Evolutionary conservation across 1,140 invertebrate species (phyloP).

Genomic region (Cryptotermes secundus): DNA sequence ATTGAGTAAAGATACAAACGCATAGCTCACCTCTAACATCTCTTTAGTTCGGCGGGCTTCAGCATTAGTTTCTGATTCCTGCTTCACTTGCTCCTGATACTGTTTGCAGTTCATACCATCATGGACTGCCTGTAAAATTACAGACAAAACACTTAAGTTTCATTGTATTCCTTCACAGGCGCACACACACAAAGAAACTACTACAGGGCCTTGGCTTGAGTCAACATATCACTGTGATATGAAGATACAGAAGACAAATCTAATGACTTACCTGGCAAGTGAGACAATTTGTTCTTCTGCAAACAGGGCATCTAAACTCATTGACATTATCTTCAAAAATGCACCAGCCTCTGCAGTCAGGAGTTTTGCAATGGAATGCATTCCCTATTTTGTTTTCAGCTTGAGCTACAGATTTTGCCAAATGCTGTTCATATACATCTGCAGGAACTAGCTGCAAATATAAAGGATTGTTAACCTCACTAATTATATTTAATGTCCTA

Average conservation of each 20-base stretch:
- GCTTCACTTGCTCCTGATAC: slow-evolving; percentile 74
- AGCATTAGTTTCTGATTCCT: slow-evolving; percentile 60
- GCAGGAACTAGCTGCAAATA: slow-evolving; percentile 61
- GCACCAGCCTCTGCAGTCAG: slow-evolving; percentile 87
- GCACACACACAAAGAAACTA: no score
- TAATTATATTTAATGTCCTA: background rate
- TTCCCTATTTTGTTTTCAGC: slow-evolving; percentile 81
- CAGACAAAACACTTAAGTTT: background rate
- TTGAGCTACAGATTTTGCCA: slow-evolving; percentile 77
- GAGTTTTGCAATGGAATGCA: slow-evolving; percentile 89
- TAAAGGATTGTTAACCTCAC: background rate
- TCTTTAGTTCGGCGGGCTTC: slow-evolving; percentile 73
- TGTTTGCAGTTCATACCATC: slow-evolving; percentile 79
- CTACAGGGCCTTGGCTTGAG: no score
- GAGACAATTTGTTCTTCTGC: slow-evolving; percentile 78
- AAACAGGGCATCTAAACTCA: slow-evolving; percentile 83
- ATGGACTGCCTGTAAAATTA: slow-evolving; percentile 69
- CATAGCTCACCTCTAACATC: slow-evolving; percentile 61
- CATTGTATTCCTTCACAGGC: no score
- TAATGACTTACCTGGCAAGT: slow-evolving; percentile 73
- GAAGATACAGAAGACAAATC: no score
- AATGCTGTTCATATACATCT: slow-evolving; percentile 73
- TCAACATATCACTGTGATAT: no score
- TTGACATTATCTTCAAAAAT: slow-evolving; percentile 87
- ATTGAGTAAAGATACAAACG: no score